Conservation (phyloP, 1,140 invertebrate species). For the Wiebesia pumilae region DNA sequence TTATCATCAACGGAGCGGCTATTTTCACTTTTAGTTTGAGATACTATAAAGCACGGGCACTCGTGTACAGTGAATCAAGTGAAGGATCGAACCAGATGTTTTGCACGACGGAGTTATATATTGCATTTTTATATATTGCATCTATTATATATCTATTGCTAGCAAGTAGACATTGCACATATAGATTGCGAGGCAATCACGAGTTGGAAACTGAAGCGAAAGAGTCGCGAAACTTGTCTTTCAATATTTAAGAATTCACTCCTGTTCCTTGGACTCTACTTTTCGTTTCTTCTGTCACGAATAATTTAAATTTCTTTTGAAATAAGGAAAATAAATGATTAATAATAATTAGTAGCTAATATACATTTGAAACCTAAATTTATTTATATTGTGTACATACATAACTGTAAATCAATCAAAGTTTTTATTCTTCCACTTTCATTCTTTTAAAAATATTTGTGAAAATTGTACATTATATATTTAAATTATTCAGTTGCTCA, state of each 20-base stretch:
- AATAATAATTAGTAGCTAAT: not conserved
- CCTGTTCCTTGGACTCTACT: slow-evolving; percentile 57
- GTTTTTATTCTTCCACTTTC: no score
- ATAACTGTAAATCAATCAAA: no score
- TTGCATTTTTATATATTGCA: no score
- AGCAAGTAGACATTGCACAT: not conserved
- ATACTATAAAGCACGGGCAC: not conserved
- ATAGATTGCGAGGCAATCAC: slow-evolving; percentile 10
- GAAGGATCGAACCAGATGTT: slow-evolving; percentile 46
- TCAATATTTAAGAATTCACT: slow-evolving; percentile 4
- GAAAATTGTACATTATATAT: no score
- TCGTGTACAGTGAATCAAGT: not conserved
- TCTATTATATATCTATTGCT: not conserved
- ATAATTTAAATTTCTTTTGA: not conserved
- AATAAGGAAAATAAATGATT: not conserved
- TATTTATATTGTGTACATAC: no score
- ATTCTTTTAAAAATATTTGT: no score
- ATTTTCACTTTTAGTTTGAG: not conserved
- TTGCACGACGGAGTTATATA: slow-evolving; percentile 34
- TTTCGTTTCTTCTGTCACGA: slow-evolving; percentile 21
- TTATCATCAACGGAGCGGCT: slow-evolving; percentile 10
- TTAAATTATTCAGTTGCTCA: no score
- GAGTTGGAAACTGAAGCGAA: slow-evolving; percentile 58
- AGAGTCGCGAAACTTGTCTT: slow-evolving; percentile 55
- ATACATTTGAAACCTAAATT: not conserved